Percentiles rank a stretch among this genome's conserved stretches.
Conservation (phyloP, 2,888 invertebrate species). For the Lampropteryx suffumata region DNA sequence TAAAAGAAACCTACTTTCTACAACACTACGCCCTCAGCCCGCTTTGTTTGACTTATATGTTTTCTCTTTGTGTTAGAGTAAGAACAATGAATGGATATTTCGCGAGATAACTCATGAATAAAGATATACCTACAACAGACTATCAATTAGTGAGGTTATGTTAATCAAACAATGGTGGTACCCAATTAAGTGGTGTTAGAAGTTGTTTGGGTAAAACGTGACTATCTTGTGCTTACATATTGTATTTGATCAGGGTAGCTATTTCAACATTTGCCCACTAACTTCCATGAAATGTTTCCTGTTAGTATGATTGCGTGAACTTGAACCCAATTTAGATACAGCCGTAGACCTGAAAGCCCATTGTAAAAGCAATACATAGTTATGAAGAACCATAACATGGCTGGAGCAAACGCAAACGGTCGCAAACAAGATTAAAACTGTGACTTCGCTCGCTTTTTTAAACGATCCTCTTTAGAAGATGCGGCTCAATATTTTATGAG, state of each 20-base stretch:
- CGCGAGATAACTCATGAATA: slow-evolving; percentile 3
- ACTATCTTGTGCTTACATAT: slow-evolving; percentile 1
- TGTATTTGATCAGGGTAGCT: slow-evolving; percentile 8
- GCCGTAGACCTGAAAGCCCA: not conserved
- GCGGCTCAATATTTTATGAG: slow-evolving; percentile 10
- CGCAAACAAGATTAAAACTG: slow-evolving; percentile 32
- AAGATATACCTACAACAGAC: slow-evolving; percentile 5
- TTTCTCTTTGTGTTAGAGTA: slow-evolving; percentile 5
- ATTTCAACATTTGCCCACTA: slow-evolving; percentile 1
- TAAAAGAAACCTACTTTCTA: no score
- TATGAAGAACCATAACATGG: slow-evolving; percentile 2
- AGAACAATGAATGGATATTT: slow-evolving; percentile 12
- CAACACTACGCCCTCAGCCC: not conserved
- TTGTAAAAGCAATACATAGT: slow-evolving; percentile 2
- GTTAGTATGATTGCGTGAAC: not conserved
- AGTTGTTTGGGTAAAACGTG: slow-evolving; percentile 6
- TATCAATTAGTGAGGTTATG: slow-evolving; percentile 11
- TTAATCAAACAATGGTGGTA: slow-evolving; percentile 7
- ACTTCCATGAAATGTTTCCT: slow-evolving; percentile 4
- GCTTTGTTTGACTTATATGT: slow-evolving; percentile 17
- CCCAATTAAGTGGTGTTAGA: slow-evolving; percentile 12
- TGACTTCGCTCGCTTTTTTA: slow-evolving; percentile 21
- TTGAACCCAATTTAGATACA: slow-evolving; percentile 1
- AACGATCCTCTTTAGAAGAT: slow-evolving; percentile 29
- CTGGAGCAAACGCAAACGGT: slow-evolving; percentile 14